Base-by-base conservation (phyloP, 1,140 invertebrate genomes). In the Drosophila punjabiensis region DNA sequence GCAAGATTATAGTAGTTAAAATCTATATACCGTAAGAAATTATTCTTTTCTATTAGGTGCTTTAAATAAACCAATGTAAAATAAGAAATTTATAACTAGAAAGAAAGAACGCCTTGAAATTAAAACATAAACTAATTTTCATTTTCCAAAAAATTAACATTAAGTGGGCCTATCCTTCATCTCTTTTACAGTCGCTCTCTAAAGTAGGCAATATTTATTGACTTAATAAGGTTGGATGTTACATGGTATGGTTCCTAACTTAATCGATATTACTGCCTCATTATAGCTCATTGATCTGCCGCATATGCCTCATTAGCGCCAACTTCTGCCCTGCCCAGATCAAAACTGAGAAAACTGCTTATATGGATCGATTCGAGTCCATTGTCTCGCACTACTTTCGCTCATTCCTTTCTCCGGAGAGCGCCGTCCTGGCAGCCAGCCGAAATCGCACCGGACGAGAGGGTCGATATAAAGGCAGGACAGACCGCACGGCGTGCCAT, bases 321-420 rank as follows among this genome's bases (percentile, higher is more conserved):
- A 60, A 52, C 48, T 71, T 73, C 45, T 66, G 11, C 13, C 45
- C 61, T 59, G 61, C 50, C 64, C 37, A 32, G 32, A n/a, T n/a
- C 43, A 43, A 60, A 73, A 73, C 55, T 65, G 45, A 48, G 70
- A 85, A 90, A 90, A 90, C 86, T 53, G 85, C 85, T 86, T 89
- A 89, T 89, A 90, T 89, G 85, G 85, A 86, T 86, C 82, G 85
- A 90, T 90, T 74, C 86, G 64, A 63, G 50, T 70, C 70, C 56
- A 80, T 68, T 82, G 76, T 55, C 68, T 77, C 50, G 55, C 65
- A 60, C 37, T 30, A 53, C 50, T 71, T 71, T 73, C 62, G 48
- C 63, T 56, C 50, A 64, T 41, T 65, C 76, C 62, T 61, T 64
- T 52, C 55, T 65, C 35, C 52, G 53, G 53, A 56, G 48, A 45